These are phyloP conservation scores for Euphydryas editha DNA, from an alignment of 2,888 invertebrate genomes.

Conservation along the genomic window DNA sequence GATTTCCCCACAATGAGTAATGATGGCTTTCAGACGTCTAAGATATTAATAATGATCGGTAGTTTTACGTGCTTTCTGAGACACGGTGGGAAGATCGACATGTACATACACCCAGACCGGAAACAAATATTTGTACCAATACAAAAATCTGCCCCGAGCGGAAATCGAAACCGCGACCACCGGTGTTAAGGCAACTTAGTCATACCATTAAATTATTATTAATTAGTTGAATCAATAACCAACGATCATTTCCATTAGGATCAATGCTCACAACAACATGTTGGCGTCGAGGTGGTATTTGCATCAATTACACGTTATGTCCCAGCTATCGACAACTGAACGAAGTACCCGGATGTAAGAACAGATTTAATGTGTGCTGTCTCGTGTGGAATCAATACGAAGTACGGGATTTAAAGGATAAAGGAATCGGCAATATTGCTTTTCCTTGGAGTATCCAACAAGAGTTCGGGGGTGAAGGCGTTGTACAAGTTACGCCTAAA, in stretches of 20 bases:
- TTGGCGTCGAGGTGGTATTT: slow-evolving; percentile 69
- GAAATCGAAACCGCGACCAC: too few relatives aligned
- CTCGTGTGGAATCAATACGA: slow-evolving; percentile 66
- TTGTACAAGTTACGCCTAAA: slow-evolving; percentile 42
- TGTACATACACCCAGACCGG: too few relatives aligned
- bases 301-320: slow-evolving; percentile 63
- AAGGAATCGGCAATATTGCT: slow-evolving; percentile 53
- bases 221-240: neutral
- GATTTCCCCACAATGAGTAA: too few relatives aligned
- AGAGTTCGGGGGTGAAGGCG: slow-evolving; percentile 62
- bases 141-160: too few relatives aligned
- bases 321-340: slow-evolving; percentile 55
- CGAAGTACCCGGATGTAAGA: slow-evolving; percentile 67
- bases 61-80: too few relatives aligned
- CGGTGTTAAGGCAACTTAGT: too few relatives aligned
- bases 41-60: too few relatives aligned
- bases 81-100: too few relatives aligned
- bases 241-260: slow-evolving; percentile 48
- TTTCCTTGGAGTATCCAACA: slow-evolving; percentile 58
- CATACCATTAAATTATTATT: too few relatives aligned
- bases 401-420: slow-evolving; percentile 56
- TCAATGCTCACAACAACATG: slow-evolving; percentile 67
- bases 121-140: too few relatives aligned
- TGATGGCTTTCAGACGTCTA: too few relatives aligned
- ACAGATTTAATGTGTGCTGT: slow-evolving; percentile 67